A percentile compares a stretch with the other conserved stretches of the same genome.
phyloP scores from a whole-genome alignment of 2,797 vertebrate species.

The Echiichthys vipera region DNA sequence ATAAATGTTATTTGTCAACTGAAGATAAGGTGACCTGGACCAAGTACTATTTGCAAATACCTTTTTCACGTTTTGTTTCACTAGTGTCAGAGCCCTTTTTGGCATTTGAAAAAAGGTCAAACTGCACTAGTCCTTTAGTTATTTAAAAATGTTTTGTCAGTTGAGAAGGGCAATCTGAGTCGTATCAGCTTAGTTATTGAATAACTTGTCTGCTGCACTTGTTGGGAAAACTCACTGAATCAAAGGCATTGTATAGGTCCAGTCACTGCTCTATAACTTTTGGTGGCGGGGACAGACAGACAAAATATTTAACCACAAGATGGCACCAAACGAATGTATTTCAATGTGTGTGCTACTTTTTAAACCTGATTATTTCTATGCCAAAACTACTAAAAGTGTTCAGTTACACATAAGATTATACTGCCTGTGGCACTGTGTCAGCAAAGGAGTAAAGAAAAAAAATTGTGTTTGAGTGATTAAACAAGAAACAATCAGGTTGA shows the following conservation, averaged over 20 bases:
- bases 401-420: neutral
- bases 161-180: neutral
- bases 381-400: neutral
- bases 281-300: neutral
- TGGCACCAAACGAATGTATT: conserved; percentile 34
- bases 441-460: neutral
- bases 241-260: neutral
- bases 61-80: neutral
- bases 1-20: neutral
- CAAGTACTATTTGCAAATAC: neutral
- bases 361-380: neutral
- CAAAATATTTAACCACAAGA: conserved; percentile 34
- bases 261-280: neutral
- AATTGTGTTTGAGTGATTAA: neutral
- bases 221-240: neutral
- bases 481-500: too few relatives aligned
- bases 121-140: neutral
- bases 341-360: neutral
- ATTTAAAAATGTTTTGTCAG: neutral
- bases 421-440: neutral
- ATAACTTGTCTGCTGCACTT: neutral
- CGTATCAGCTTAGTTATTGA: too few relatives aligned
- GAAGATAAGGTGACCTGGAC: conserved; percentile 1
- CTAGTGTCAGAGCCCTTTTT: neutral
- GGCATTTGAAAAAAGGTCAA: neutral